Conservation (phyloP, 2,888 invertebrate genomes). For the Drosophila colorata region DNA sequence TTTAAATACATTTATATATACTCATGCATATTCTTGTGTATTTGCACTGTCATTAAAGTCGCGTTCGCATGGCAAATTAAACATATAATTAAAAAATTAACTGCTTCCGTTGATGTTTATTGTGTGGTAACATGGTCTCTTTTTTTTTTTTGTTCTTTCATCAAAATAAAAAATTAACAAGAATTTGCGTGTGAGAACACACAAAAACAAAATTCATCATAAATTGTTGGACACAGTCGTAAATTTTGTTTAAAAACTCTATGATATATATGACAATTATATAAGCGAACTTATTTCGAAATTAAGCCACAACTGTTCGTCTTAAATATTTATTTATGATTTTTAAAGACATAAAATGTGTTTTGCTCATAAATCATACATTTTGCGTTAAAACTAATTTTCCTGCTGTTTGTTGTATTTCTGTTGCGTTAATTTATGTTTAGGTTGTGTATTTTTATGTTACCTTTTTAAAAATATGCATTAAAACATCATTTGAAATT, state of each 20-base stretch:
- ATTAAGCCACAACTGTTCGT: constrained; percentile 10
- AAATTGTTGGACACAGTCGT: constrained; percentile 22
- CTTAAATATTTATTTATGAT: constrained; percentile 25
- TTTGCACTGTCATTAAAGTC: constrained; percentile 42
- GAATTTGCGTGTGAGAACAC: constrained; percentile 17
- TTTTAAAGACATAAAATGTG: constrained; percentile 22
- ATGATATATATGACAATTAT: constrained; percentile 14
- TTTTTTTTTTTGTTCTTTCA: constrained; percentile 9
- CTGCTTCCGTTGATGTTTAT: constrained; percentile 76
- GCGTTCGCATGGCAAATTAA: constrained; percentile 68
- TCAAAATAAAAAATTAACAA: constrained; percentile 7
- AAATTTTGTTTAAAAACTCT: constrained; percentile 26
- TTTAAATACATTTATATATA: background rate
- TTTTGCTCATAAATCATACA: constrained; percentile 37
- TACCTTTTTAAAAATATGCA: background rate
- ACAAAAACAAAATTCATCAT: constrained; percentile 16
- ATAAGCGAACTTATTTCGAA: constrained; percentile 16
- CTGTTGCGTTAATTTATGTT: background rate
- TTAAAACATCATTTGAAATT: constrained; percentile 10
- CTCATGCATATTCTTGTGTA: constrained; percentile 5
- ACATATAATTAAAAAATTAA: constrained; percentile 76
- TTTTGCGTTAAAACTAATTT: constrained; percentile 15
- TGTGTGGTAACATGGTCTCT: constrained; percentile 42
- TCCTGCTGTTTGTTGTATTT: constrained; percentile 1
- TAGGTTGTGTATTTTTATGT: background rate